These are phyloP conservation scores for Daktulosphaira vitifoliae DNA, from an alignment of 1,140 invertebrate species.

Conservation along the genomic window DNA sequence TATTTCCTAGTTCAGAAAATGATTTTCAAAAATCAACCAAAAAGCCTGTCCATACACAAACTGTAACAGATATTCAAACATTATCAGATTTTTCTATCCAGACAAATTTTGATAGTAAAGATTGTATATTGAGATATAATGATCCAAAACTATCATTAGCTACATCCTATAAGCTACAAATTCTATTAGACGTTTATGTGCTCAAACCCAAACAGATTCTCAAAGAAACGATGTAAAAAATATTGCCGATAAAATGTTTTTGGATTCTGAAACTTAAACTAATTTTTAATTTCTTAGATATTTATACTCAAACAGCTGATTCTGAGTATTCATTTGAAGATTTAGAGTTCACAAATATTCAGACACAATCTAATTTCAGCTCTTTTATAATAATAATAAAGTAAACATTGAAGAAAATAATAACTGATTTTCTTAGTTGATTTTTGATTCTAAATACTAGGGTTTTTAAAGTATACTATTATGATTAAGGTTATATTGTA, in stretches of 20 bases:
- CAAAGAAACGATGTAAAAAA: background rate
- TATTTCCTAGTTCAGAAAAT: background rate
- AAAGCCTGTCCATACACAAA: slow-evolving; percentile 13
- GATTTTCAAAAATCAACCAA: background rate
- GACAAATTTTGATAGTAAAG: slow-evolving; percentile 21
- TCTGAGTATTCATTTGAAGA: slow-evolving; percentile 20
- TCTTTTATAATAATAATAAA: background rate
- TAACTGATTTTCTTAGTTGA: too few species aligned
- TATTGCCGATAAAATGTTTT: slow-evolving; percentile 2
- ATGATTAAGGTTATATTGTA: too few species aligned
- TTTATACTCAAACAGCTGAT: slow-evolving; percentile 20
- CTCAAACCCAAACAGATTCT: slow-evolving; percentile 24
- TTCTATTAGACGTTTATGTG: slow-evolving; percentile 11
- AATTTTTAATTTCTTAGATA: slow-evolving; percentile 22
- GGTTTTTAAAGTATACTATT: too few species aligned
- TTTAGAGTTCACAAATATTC: slow-evolving; percentile 30
- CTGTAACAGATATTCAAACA: slow-evolving; percentile 7
- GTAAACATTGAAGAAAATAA: too few species aligned
- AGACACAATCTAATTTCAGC: slow-evolving; percentile 8
- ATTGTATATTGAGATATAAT: slow-evolving; percentile 10
- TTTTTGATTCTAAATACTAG: too few species aligned
- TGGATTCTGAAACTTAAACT: slow-evolving; percentile 24
- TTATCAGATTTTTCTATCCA: slow-evolving; percentile 17
- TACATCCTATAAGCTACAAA: too few species aligned
- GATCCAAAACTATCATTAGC: slow-evolving; percentile 27